phyloP scores from a whole-genome alignment of 2,888 invertebrate genomes.

The Atrina japonica region DNA sequence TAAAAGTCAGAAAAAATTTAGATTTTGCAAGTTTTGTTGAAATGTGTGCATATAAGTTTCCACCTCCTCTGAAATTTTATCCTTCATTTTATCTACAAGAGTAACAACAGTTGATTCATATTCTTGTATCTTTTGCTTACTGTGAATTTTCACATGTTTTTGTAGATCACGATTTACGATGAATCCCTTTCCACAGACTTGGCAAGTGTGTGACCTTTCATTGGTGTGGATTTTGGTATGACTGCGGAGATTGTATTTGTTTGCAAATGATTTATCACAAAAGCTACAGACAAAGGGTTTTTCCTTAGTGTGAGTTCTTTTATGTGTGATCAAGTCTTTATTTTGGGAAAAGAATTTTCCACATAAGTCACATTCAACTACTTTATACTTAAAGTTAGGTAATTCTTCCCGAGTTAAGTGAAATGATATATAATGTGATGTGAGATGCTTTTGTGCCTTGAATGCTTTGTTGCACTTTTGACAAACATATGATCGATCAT shows the following conservation, averaged over 20 bases:
- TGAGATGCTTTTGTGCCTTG: background rate
- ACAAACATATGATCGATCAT: background rate
- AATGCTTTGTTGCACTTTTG: constrained; percentile 2
- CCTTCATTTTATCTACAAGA: no score
- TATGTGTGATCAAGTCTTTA: background rate
- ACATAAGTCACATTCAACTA: background rate
- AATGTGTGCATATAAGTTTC: no score
- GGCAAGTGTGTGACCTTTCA: background rate
- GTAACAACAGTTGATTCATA: no score
- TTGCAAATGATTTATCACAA: constrained; percentile 4
- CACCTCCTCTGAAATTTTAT: no score
- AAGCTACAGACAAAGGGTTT: background rate
- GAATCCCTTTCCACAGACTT: background rate
- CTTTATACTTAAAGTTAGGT: background rate
- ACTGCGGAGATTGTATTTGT: background rate
- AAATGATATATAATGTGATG: background rate
- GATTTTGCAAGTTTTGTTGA: no score
- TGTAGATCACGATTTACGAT: background rate
- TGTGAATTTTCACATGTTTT: background rate
- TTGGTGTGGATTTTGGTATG: background rate
- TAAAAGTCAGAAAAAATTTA: no score
- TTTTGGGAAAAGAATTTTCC: background rate
- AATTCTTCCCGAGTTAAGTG: background rate
- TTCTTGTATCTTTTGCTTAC: background rate
- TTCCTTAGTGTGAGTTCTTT: background rate